These are phyloP conservation scores for Maccullochella peelii DNA, from an alignment of 2,113 vertebrate genomes.

Conservation along the genomic window DNA sequence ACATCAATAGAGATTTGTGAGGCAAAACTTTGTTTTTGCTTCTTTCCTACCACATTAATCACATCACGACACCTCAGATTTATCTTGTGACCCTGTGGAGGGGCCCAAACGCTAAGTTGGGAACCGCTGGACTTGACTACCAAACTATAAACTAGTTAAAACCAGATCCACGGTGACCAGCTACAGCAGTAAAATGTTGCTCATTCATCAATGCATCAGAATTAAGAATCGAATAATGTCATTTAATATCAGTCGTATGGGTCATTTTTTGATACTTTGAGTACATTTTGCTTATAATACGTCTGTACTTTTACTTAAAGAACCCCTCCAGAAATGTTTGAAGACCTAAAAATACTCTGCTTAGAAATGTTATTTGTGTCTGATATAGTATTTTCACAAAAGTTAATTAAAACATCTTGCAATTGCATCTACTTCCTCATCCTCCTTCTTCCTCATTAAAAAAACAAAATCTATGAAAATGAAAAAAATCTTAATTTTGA, in stretches of 20 bases:
- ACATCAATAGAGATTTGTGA: not conserved
- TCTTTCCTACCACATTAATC: not conserved
- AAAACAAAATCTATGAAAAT: not conserved
- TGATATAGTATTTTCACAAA: no score
- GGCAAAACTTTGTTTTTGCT: not conserved
- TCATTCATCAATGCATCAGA: not conserved
- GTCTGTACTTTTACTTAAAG: not conserved
- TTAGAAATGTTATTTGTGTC: no score
- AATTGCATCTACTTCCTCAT: no score
- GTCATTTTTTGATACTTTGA: not conserved
- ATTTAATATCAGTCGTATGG: not conserved
- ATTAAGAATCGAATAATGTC: not conserved
- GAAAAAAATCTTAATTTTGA: not conserved
- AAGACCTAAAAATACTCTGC: no score
- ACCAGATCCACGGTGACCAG: not conserved
- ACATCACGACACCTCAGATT: not conserved
- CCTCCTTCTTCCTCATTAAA: no score
- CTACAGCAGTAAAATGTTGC: not conserved
- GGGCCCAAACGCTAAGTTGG: not conserved
- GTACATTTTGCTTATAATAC: not conserved
- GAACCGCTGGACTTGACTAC: not conserved
- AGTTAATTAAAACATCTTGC: not conserved
- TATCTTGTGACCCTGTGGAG: not conserved
- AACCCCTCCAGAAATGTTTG: no score
- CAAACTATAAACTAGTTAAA: not conserved